phyloP scores from a whole-genome alignment of 2,888 invertebrate species.

The Aphidius colemani region DNA sequence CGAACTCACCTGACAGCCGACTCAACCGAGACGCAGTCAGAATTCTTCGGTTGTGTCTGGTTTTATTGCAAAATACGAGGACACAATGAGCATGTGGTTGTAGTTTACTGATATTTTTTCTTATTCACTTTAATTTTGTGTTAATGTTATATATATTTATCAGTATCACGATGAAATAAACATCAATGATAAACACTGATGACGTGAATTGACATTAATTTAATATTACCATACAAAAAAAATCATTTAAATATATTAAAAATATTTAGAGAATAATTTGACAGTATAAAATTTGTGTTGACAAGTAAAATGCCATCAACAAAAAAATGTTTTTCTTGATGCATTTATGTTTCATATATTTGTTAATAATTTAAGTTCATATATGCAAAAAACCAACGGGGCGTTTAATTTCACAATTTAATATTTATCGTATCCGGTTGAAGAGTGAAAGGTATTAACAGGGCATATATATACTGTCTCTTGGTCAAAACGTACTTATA shows the following conservation, averaged over 20 bases:
- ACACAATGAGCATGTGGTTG: constrained; percentile 4
- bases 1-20: constrained; percentile 39
- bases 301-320: constrained; percentile 32
- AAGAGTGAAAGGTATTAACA: constrained; percentile 37
- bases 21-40: constrained; percentile 33
- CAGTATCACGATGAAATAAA: not conserved
- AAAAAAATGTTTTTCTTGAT: constrained; percentile 34
- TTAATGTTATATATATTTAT: constrained; percentile 36
- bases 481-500: no score
- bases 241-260: constrained; percentile 37
- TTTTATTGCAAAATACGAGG: constrained; percentile 26
- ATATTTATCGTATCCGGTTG: constrained; percentile 49
- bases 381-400: constrained; percentile 26
- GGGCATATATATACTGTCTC: no score
- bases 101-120: constrained; percentile 24
- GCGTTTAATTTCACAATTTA: constrained; percentile 48
- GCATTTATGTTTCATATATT: not conserved
- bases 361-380: not conserved
- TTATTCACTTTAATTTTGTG: not conserved
- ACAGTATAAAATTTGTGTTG: constrained; percentile 38
- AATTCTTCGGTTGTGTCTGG: constrained; percentile 31
- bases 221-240: not conserved
- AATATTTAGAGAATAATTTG: constrained; percentile 40
- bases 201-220: constrained; percentile 26
- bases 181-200: no score